Percentiles rank a stretch among this genome's conserved stretches.
Conservation (phyloP, 2,888 invertebrate species). For the Parascotia fuliginaria region DNA sequence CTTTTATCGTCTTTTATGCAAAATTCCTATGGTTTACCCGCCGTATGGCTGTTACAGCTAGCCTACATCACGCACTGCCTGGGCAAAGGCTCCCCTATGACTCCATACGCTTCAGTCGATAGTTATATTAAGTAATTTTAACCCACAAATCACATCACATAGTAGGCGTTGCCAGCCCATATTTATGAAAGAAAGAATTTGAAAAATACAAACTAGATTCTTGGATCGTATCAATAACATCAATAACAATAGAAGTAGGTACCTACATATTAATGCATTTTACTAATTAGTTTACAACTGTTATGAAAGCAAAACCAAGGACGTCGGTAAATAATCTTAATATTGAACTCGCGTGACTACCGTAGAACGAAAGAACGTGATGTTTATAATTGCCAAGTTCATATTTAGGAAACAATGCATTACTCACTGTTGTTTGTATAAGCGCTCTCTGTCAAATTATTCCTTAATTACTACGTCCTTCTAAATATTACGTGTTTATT, state of each 20-base stretch:
- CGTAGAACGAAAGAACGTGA: constrained; percentile 26
- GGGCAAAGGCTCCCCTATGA: no score
- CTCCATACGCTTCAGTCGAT: no score
- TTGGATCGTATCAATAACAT: no score
- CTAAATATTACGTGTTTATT: constrained; percentile 27
- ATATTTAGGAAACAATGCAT: constrained; percentile 47
- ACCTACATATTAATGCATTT: neutral
- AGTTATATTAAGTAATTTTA: no score
- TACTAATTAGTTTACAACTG: neutral
- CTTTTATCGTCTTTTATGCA: no score
- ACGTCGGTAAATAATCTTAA: constrained; percentile 31
- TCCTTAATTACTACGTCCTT: constrained; percentile 38
- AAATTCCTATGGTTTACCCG: no score
- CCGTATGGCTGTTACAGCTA: no score
- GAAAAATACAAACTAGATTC: no score
- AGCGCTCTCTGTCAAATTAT: constrained; percentile 33
- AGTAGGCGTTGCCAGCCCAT: no score
- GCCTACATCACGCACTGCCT: no score
- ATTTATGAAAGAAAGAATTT: no score
- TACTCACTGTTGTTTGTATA: constrained; percentile 41
- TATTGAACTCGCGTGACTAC: constrained; percentile 50
- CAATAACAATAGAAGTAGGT: neutral
- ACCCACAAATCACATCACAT: no score
- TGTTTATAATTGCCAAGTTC: constrained; percentile 41
- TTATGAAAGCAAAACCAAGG: constrained; percentile 30